These are phyloP conservation scores for Blastomussa wellsi DNA, from an alignment of 92 coral and sea anemone genomes.

Conservation along the genomic window DNA sequence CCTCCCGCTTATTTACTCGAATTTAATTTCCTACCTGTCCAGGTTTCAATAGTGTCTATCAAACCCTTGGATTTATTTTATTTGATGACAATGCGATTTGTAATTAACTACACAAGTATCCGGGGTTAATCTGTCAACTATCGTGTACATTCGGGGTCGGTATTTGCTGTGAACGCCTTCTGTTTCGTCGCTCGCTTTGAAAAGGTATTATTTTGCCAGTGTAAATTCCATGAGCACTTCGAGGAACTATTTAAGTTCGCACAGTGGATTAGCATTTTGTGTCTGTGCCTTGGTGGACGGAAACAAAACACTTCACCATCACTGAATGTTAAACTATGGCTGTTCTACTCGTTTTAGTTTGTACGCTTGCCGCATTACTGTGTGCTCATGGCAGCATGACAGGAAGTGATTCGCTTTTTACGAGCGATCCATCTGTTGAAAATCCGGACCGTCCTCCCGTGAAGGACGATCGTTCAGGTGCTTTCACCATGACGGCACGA, in stretches of 20 bases:
- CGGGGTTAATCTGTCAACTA: slow-evolving; percentile 21
- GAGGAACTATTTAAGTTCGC: background rate
- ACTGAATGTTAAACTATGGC: background rate
- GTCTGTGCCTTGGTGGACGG: background rate
- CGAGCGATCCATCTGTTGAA: slow-evolving; percentile 63
- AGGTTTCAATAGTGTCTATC: background rate
- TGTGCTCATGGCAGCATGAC: background rate
- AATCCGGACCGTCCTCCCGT: slow-evolving; percentile 69
- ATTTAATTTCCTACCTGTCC: background rate
- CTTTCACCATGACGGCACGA: slow-evolving; percentile 77
- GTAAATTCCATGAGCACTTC: slow-evolving; percentile 36
- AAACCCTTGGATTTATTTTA: background rate
- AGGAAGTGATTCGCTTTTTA: background rate
- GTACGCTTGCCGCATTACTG: background rate
- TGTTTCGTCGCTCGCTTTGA: background rate
- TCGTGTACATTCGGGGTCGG: background rate
- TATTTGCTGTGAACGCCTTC: slow-evolving; percentile 22
- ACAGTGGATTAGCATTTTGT: slow-evolving; percentile 10
- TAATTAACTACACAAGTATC: slow-evolving; percentile 71
- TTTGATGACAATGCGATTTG: slow-evolving; percentile 43
- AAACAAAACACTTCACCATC: background rate
- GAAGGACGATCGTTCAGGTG: slow-evolving; percentile 66
- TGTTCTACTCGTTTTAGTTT: background rate
- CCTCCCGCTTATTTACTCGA: background rate
- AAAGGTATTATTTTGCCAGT: slow-evolving; percentile 17